Conservation (phyloP, 2,888 invertebrate species). For the Hipparchia sbordonii region DNA sequence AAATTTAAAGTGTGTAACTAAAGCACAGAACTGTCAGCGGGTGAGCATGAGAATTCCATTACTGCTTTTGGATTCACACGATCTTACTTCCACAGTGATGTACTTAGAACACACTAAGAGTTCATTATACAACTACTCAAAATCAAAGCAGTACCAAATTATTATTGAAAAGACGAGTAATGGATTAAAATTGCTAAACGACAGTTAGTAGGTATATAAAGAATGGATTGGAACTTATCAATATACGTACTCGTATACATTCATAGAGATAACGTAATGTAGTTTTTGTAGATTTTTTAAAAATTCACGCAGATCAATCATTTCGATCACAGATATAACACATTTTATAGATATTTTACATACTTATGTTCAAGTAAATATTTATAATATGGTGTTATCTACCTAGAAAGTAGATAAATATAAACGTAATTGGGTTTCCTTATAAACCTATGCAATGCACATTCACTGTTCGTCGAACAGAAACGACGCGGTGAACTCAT, state of each 20-base stretch:
- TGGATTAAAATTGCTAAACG: no score
- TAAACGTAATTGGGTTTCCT: constrained; percentile 62
- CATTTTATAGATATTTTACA: no score
- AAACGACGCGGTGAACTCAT: constrained; percentile 80
- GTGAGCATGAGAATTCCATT: constrained; percentile 80
- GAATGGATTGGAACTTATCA: background rate
- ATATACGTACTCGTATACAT: background rate
- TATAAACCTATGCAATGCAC: constrained; percentile 71
- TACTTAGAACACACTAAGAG: constrained; percentile 1
- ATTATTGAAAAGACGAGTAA: no score
- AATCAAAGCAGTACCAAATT: no score
- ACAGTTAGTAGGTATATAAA: background rate
- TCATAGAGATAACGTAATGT: no score
- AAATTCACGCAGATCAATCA: no score
- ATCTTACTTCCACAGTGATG: constrained; percentile 9
- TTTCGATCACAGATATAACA: no score
- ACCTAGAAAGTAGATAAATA: constrained; percentile 4
- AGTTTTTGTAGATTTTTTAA: no score
- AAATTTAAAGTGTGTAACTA: constrained; percentile 80
- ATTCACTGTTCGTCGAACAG: constrained; percentile 69
- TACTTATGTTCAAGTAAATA: background rate
- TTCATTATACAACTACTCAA: background rate
- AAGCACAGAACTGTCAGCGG: constrained; percentile 67
- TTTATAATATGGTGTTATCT: background rate
- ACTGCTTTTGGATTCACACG: constrained; percentile 51